Evolutionary conservation across 2,888 invertebrate species (phyloP), one percentile per base, ranked within the genome.

Genomic region (Drosophila pegasa): DNA sequence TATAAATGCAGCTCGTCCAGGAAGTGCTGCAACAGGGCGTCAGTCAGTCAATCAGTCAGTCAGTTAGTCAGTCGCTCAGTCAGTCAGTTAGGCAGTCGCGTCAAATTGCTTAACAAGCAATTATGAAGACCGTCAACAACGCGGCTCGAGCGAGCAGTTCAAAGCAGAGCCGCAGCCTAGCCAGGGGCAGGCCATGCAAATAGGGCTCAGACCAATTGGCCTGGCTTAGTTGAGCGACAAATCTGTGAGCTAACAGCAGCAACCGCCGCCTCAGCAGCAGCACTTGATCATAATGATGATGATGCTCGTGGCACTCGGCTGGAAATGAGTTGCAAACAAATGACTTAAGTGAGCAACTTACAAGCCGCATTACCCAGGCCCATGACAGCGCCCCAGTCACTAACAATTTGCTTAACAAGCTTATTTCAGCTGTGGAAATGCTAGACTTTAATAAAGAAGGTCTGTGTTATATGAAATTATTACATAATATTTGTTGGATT

Each of bases 341-440:
- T 75, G 82, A 80, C 80, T 80, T 80, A 75, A 78, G 80, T 78
- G 73, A 77, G 75, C 63, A 80, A 81, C 80, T 77, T 58, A 43
- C 56, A 43, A 48, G 29, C 25, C 40, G 31, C 9, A 54, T 57
- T 63, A 20, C 38, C 54, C 65, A 48, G 25, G 20, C 48, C 33
- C 51, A 18, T 47, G 27, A 22, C 48, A 48, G 20, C 16, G 22
- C 20, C 29, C 27, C 12, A 31, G 45, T 65, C 61, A 40, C 38
- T 38, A 52, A 18, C 64, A 38, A 57, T 51, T 65, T 58, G 18
- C 9, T 18, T 45, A 51, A 38, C 31, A 56, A 33, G 56, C 35
- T 38, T 10, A 25, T 18, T 47, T 18, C 6, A 31, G 2, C 9
- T 33, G 55, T 16, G 20, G 29, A 20, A 41, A 54, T 6, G 18